Conservation (phyloP, 2,888 invertebrate species). For the Hylaea fasciaria region DNA sequence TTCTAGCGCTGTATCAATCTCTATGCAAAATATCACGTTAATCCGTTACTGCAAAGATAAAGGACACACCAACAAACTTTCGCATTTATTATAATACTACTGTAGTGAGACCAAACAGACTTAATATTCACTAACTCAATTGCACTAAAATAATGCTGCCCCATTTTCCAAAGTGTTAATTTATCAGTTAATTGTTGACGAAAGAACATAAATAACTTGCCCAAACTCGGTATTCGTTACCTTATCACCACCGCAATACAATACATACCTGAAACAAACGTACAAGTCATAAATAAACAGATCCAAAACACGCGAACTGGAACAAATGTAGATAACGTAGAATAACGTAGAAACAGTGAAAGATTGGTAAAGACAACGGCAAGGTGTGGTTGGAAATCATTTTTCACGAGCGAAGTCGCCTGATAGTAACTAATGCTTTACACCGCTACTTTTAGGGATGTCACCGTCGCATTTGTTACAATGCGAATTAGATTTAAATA, state of each 20-base stretch:
- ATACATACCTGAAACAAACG: slow-evolving; percentile 73
- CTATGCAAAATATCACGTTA: no score
- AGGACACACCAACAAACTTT: no score
- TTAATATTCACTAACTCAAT: no score
- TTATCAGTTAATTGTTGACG: no score
- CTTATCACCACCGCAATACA: slow-evolving; percentile 44
- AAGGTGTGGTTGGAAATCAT: slow-evolving; percentile 82
- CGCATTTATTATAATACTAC: no score
- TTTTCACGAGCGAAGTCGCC: slow-evolving; percentile 78
- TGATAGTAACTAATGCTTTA: slow-evolving; percentile 80
- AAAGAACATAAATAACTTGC: not conserved
- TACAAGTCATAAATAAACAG: slow-evolving; percentile 65
- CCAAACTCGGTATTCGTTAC: slow-evolving; percentile 19
- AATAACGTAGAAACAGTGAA: slow-evolving; percentile 62
- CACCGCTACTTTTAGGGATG: slow-evolving; percentile 46
- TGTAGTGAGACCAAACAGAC: no score
- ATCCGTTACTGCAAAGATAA: no score
- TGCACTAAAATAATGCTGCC: no score
- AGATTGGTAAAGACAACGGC: slow-evolving; percentile 70
- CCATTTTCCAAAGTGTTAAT: no score
- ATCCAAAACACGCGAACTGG: slow-evolving; percentile 71
- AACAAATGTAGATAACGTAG: slow-evolving; percentile 67
- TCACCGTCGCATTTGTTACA: slow-evolving; percentile 6
- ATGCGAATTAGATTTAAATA: no score
- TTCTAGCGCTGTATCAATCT: no score